Evolutionary conservation across 2,113 vertebrate species (phyloP), one percentile per base, ranked within the genome.

Genomic region (Perca fluviatilis): DNA sequence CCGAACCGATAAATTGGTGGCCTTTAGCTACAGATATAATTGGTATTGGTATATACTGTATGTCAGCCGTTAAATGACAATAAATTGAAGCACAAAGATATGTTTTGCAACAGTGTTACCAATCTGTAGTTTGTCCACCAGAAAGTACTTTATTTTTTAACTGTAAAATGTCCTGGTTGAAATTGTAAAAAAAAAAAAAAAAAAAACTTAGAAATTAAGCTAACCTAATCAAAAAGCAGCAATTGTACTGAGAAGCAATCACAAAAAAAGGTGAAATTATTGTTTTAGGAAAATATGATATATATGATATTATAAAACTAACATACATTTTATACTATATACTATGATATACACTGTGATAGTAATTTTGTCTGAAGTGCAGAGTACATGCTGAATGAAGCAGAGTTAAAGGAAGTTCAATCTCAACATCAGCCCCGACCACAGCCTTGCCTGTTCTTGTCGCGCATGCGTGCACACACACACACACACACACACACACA

Each of bases 341-440:
- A 16, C 18, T 14, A 2, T 62, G 21, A 75, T 19, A 3, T 19
- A 54, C 6, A 27, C 21, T 53, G 13, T 30, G 40, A 47, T 33
- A 14, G 14, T 25, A 43, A 58, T 18, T 18, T 2, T 14, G 9
- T 30, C 8, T 21, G 50, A 23, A 14, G 21, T 15, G 7, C 15
- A 15, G 46, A 76, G 36, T 6, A 11, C 11, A 21, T 27, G 5
- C n/a, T 61, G 61, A 74, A 56, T n/a, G 36, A 68, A 49, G 13
- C 19, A 43, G 15, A 67, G 62, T 74, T 46, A 9, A 50, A 50
- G 2, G 10, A 83, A 61, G 66, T 81, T 72, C 67, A 79, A 57
- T 8, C n/a, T 81, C 81, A 88, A 71, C 66, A 82, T 79, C 84
- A 82, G 80, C 33, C 23, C 46, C 49, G 40, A 74, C 40, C 36